Conservation (phyloP, 2,113 vertebrate genomes). For the Naja naja region DNA sequence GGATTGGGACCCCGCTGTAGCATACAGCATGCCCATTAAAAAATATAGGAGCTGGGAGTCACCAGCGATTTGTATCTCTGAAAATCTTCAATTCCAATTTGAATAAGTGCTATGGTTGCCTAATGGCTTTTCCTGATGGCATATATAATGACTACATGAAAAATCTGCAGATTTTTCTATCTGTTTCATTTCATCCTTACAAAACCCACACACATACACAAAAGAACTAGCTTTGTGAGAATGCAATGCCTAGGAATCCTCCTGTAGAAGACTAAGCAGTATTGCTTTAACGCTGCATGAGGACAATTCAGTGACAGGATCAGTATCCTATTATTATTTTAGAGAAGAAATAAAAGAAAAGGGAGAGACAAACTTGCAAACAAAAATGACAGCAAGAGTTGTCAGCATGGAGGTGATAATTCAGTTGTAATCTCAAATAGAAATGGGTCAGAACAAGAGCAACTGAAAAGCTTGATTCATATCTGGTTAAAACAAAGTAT, state of each 20-base stretch:
- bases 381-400: conserved; percentile 50
- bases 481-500: conserved; percentile 52
- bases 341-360: neutral
- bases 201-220: neutral
- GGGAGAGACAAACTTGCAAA: neutral
- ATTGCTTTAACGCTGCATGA: conserved; percentile 19
- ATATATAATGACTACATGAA: neutral
- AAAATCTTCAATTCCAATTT: neutral
- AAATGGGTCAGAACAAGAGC: conserved; percentile 52
- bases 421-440: conserved; percentile 39
- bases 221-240: neutral
- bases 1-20: neutral
- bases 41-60: neutral
- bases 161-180: neutral
- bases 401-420: conserved; percentile 46
- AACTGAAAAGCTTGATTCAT: conserved; percentile 46
- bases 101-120: neutral
- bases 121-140: neutral
- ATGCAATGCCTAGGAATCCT: neutral
- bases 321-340: neutral
- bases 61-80: neutral
- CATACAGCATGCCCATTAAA: neutral
- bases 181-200: neutral
- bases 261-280: neutral
- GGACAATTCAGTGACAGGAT: conserved; percentile 14